Evolutionary conservation across 2,113 vertebrate genomes (phyloP).

Genomic region (Syrrhaptes paradoxus): DNA sequence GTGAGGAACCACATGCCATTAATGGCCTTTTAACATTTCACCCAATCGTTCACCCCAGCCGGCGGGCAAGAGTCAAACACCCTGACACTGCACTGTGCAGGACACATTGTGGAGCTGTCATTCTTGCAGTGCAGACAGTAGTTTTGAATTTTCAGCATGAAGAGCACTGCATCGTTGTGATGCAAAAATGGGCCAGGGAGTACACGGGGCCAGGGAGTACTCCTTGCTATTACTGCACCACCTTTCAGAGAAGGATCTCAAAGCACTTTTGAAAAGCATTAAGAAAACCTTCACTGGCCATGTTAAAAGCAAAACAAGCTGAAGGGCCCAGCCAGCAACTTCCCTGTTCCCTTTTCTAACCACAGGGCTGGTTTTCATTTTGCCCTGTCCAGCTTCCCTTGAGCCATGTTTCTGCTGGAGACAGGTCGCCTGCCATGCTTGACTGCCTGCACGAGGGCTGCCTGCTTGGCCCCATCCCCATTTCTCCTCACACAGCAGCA

Average conservation of each 20-base stretch:
- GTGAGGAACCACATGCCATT: not conserved
- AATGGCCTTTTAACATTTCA: not conserved
- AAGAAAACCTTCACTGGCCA: not conserved
- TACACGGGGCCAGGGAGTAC: not conserved
- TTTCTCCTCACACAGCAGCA: not conserved
- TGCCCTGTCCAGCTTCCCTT: not conserved
- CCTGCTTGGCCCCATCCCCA: not conserved
- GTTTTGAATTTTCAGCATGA: not conserved
- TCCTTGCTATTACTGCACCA: not conserved
- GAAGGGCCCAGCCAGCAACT: not conserved
- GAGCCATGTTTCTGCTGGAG: not conserved
- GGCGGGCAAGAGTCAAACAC: fast-evolving
- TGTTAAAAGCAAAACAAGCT: not conserved
- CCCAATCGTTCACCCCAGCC: not conserved
- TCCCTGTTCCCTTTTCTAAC: not conserved
- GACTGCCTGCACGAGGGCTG: not conserved
- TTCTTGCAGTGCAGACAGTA: not conserved
- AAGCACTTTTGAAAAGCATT: not conserved
- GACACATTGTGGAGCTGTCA: not conserved
- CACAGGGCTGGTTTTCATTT: not conserved
- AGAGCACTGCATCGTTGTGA: not conserved
- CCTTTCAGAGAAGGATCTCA: not conserved
- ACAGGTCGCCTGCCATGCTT: fast-evolving
- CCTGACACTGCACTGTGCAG: not conserved
- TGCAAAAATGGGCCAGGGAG: not conserved